phyloP scores from a whole-genome alignment of 2,797 vertebrate species.

The Muscicapa comitata region DNA sequence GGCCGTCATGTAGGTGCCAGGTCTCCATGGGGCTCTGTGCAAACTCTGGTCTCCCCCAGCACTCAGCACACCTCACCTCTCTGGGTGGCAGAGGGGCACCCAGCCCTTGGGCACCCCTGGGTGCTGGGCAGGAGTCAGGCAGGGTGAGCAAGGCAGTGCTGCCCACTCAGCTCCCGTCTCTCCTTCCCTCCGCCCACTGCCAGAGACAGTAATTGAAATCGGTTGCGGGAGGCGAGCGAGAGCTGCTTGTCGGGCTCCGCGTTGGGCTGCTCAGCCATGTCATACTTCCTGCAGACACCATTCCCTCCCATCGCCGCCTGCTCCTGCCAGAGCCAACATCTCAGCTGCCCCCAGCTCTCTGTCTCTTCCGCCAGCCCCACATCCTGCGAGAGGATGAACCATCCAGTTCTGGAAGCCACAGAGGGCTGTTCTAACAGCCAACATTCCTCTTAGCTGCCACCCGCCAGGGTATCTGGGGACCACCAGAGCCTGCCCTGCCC shows the following conservation, averaged over 20 bases:
- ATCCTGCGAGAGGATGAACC: background rate
- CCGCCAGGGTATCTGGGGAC: background rate
- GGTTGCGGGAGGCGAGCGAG: background rate
- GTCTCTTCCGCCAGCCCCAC: background rate
- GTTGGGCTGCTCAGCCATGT: slow-evolving; percentile 67
- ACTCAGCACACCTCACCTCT: background rate
- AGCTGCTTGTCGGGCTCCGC: slow-evolving; percentile 1
- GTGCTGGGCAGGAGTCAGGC: background rate
- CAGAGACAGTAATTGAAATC: background rate
- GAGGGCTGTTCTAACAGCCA: background rate
- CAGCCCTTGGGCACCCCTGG: background rate
- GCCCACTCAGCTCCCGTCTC: background rate
- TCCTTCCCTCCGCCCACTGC: background rate
- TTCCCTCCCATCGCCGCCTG: slow-evolving; percentile 7
- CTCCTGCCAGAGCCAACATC: background rate
- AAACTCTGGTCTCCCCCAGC: background rate
- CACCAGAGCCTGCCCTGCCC: background rate
- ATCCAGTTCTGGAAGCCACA: background rate
- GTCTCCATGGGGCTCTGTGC: accelerated
- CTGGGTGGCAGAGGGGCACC: background rate
- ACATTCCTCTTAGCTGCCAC: background rate
- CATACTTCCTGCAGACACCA: slow-evolving; percentile 62
- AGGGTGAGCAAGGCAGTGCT: background rate
- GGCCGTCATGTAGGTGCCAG: too few relatives aligned
- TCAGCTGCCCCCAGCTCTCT: background rate